Percentiles rank a stretch among this genome's conserved stretches.
Evolutionary conservation across 2,888 invertebrate genomes (phyloP).

Genomic region (Amphipoea oculea): DNA sequence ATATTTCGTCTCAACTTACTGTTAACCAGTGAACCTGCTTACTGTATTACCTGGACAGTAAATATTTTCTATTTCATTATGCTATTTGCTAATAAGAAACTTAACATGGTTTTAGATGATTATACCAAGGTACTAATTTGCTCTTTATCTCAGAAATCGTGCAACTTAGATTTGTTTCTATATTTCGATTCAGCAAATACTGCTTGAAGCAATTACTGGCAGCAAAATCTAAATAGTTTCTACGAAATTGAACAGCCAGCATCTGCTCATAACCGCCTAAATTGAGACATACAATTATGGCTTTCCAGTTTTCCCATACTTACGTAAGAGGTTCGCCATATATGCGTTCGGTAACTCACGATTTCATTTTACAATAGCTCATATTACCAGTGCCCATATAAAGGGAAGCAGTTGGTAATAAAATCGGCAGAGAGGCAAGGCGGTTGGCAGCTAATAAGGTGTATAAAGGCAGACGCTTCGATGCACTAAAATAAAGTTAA

Average conservation of each 20-base stretch:
- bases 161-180: slow-evolving; percentile 10
- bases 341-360: slow-evolving; percentile 66
- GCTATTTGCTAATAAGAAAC: too few relatives aligned
- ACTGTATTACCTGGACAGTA: too few relatives aligned
- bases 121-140: too few relatives aligned
- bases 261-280: slow-evolving; percentile 36
- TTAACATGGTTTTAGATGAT: too few relatives aligned
- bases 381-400: slow-evolving; percentile 74
- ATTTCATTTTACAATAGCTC: slow-evolving; percentile 73
- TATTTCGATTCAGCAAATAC: slow-evolving; percentile 20
- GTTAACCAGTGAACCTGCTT: too few relatives aligned
- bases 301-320: slow-evolving; percentile 56
- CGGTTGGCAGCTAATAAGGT: slow-evolving; percentile 59
- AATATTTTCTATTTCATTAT: too few relatives aligned
- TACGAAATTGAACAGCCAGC: slow-evolving; percentile 18
- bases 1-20: too few relatives aligned
- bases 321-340: slow-evolving; percentile 63
- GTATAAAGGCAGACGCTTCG: slow-evolving; percentile 67
- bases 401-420: slow-evolving; percentile 74
- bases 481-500: slow-evolving; percentile 75
- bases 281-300: slow-evolving; percentile 57
- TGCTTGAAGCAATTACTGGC: slow-evolving; percentile 16
- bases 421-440: slow-evolving; percentile 51
- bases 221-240: slow-evolving; percentile 16
- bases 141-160: neutral